Base-by-base conservation (phyloP, 2,888 invertebrate genomes). In the Melieria picta region DNA sequence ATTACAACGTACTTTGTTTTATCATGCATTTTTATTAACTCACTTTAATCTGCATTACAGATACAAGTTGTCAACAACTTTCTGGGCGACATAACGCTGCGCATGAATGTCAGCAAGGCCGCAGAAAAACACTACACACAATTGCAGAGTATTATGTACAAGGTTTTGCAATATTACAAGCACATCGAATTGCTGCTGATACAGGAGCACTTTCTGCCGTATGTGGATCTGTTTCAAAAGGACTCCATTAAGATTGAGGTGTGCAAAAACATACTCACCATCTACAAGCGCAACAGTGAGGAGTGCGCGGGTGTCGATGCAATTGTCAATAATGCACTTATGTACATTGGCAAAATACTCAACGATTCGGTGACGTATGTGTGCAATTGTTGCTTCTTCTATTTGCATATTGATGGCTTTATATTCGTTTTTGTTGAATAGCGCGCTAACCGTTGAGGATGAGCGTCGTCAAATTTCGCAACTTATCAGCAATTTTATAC, bases 361-460 rank as follows among this genome's bases (percentile, higher is more conserved):
- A 98, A 99, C 84, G 97, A 99, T 86, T 95, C 94, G 5, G 94
- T 98, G 63, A 96, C 94, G 95, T 96, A 88, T 86, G 90, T 88
- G 7, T 9, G 5, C 11, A 4, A 4, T n/a, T 6, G 47, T 4
- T 63, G 7, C 52, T 52, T 52, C 4, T 52, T 5, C 6, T 65
- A 7, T 69, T 0, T 50, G 4, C 30, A 50, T 6, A 55, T 50
- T 9, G 13, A 7, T 0, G 4, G 0, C 30, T 3, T 30, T 30
- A 3, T 30, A 30, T 30, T 30, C 30, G 30, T 30, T 30, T 30
- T 16, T 64, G 4, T 74, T 43, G 56, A 77, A 83, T 88, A 96
- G 95, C 85, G 95, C 97, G 0, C 89, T 97, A 65, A 95, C 96
- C 1, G 93, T 97, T 6, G 96, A 97, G 74, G 98, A 98, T 85